Evolutionary conservation across 2,888 invertebrate genomes (phyloP).

Genomic region (Idaea dimidiata): DNA sequence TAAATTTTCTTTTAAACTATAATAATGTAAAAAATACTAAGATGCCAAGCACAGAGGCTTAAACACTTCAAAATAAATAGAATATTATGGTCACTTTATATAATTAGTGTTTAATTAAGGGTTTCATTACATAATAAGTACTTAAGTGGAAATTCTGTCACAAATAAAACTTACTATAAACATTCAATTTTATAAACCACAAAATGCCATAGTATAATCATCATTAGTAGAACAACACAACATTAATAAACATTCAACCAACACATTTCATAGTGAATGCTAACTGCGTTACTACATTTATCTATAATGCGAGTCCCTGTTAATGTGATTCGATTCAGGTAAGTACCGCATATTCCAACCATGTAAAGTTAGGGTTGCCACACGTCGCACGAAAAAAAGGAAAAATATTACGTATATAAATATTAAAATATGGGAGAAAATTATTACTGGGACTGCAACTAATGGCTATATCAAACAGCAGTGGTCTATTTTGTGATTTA

Average conservation of each 20-base stretch:
- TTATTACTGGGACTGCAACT: not conserved
- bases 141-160: too few relatives aligned
- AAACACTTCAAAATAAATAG: too few relatives aligned
- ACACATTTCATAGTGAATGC: not conserved
- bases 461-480: not conserved
- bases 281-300: constrained; percentile 2
- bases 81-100: too few relatives aligned
- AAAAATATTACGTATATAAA: not conserved
- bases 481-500: not conserved
- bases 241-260: not conserved
- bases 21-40: too few relatives aligned
- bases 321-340: constrained; percentile 6
- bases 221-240: not conserved
- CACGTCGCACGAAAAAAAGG: not conserved
- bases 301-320: constrained; percentile 1
- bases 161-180: too few relatives aligned
- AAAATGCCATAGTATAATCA: not conserved
- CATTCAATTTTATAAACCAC: not conserved
- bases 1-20: too few relatives aligned
- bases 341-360: not conserved
- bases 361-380: not conserved
- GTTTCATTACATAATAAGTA: too few relatives aligned
- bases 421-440: not conserved
- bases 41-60: too few relatives aligned
- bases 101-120: too few relatives aligned